Evolutionary conservation across 2,113 vertebrate species (phyloP), one percentile per base, ranked within the genome.

Genomic region (Sapajus apella): DNA sequence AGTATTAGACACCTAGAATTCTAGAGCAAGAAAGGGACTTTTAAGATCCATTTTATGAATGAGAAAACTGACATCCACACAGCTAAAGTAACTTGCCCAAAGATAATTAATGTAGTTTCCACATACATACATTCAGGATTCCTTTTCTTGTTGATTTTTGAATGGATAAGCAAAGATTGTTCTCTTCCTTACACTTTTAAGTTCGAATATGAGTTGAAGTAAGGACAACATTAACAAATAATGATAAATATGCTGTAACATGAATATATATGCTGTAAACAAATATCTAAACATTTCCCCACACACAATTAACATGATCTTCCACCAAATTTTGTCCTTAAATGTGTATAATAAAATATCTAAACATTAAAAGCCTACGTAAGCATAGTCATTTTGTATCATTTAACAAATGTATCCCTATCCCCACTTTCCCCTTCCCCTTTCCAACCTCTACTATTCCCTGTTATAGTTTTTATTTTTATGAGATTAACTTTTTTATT

Each of bases 181-280:
- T 94, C 4, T 94, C 93, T 88, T 91, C 10, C 56, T 95, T 84
- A 77, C 10, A 77, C 17, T 93, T 94, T 90, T 75, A 96, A 91
- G 37, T 56, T 95, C 94, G 43, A 95, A 61, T 76, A 52, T 77
- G 47, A 91, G 35, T 75, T 96, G 40, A 92, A 83, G 37, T 95
- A 88, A 92, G 66, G 92, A 88, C 50, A 96, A 95, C 55, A 85
- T 94, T 80, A 95, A 73, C 58, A 64, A 73, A 86, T 64, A 76
- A 61, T 77, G n/a, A 72, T 86, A 85, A 79, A 9, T 86, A 45
- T 43, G 10, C 35, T 56, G 3, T 72, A 81, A 58, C 6, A 64
- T 64, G 37, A 96, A 81, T 64, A 40, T 91, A 72, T 88, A 58
- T 72, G 95, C 3, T 40, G 20, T 87, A 21, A 93, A 94, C 76